phyloP scores from a whole-genome alignment of 2,888 invertebrate genomes.

The Falcaria lacertinaria region DNA sequence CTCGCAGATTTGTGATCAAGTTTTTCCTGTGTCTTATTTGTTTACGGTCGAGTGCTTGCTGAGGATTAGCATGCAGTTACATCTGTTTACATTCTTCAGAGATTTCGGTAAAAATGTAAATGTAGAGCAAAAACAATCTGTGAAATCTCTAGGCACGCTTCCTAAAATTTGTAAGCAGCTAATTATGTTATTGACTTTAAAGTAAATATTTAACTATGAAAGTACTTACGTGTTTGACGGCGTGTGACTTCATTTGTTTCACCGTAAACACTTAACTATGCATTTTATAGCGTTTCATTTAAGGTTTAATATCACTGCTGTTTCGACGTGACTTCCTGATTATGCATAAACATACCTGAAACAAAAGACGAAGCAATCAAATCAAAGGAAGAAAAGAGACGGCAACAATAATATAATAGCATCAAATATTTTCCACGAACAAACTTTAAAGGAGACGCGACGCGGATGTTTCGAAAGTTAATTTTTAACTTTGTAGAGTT shows the following conservation, averaged over 20 bases:
- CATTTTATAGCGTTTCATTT: too few species aligned
- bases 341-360: background rate
- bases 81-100: slow-evolving; percentile 9
- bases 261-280: too few species aligned
- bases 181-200: too few species aligned
- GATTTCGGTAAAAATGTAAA: too few species aligned
- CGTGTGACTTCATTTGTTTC: too few species aligned
- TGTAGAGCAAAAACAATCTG: too few species aligned
- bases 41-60: slow-evolving; percentile 6
- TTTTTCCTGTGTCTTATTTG: slow-evolving; percentile 29
- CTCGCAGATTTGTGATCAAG: slow-evolving; percentile 43
- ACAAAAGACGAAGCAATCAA: slow-evolving; percentile 20
- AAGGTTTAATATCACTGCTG: too few species aligned
- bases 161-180: too few species aligned
- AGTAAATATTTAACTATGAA: too few species aligned
- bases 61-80: slow-evolving; percentile 26
- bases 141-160: too few species aligned
- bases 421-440: slow-evolving; percentile 9
- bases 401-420: background rate
- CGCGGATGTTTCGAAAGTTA: slow-evolving; percentile 50
- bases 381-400: slow-evolving; percentile 29
- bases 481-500: slow-evolving; percentile 47
- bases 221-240: too few species aligned
- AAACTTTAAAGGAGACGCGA: slow-evolving; percentile 25
- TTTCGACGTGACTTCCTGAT: too few species aligned